A percentile compares a stretch with the other conserved stretches of the same genome.
Evolutionary conservation across 2,113 vertebrate genomes (phyloP).

Genomic region (Gopherus evgoodei): DNA sequence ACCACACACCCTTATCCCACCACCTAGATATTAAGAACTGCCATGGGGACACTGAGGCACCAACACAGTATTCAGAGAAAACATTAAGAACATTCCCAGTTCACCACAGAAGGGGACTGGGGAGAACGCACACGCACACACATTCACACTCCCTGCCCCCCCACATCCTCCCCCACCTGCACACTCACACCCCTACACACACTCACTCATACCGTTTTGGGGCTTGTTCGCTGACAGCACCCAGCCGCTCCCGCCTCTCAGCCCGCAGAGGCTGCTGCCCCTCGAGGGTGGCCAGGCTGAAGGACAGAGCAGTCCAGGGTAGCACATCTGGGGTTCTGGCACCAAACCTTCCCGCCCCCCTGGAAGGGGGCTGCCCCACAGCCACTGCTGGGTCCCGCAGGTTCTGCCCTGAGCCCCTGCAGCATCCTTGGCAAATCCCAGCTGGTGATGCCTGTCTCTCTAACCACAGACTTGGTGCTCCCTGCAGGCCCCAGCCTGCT

Average conservation of each 20-base stretch:
- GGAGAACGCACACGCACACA: not conserved
- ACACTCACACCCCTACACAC: not conserved
- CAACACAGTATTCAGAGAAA: no score
- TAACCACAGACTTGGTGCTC: not conserved
- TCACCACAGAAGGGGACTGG: not conserved
- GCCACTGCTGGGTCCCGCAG: no score
- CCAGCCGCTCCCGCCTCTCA: not conserved
- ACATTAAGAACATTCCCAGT: no score
- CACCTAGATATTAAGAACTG: no score
- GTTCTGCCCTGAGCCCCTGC: not conserved
- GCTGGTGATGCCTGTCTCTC: not conserved
- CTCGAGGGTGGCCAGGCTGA: no score
- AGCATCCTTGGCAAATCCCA: no score
- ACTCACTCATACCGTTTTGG: not conserved
- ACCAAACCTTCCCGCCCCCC: not conserved
- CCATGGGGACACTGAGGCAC: no score
- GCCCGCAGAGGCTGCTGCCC: not conserved
- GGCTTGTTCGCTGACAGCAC: not conserved
- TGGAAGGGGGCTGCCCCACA: not conserved
- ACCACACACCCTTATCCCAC: no score
- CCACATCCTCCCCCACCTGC: no score
- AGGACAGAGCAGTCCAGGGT: not conserved
- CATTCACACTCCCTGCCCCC: no score
- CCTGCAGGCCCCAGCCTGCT: not conserved
- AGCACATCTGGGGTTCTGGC: not conserved